Percentiles rank a stretch among this genome's conserved stretches.
Evolutionary conservation across 1,140 invertebrate species (phyloP).

Genomic region (Batillaria attramentaria): DNA sequence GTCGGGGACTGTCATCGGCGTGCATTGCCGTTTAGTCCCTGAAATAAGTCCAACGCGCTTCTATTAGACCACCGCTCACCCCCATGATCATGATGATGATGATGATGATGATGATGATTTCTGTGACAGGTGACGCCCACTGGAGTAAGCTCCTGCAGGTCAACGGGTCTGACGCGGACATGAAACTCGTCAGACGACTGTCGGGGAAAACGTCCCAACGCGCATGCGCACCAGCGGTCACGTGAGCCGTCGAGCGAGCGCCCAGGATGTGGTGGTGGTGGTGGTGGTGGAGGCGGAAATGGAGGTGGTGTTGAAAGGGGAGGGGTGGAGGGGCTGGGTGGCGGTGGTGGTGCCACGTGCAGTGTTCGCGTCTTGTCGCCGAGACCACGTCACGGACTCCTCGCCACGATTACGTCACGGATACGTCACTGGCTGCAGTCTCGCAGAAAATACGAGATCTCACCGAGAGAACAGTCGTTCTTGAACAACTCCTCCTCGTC

Average conservation of each 20-base stretch:
- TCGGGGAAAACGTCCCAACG: slow-evolving; percentile 17
- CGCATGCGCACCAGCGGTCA: slow-evolving; percentile 1
- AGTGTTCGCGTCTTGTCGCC: slow-evolving; percentile 22
- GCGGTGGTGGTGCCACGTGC: slow-evolving; percentile 3
- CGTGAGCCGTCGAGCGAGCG: slow-evolving; percentile 1
- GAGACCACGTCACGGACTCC: slow-evolving; percentile 16
- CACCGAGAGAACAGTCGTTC: slow-evolving; percentile 21
- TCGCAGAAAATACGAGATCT: slow-evolving; percentile 35
- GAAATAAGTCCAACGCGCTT: too few species aligned
- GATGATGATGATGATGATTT: neutral
- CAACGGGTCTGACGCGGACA: slow-evolving; percentile 34
- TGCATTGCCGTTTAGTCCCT: too few species aligned
- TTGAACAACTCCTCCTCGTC: slow-evolving; percentile 4
- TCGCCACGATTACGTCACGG: slow-evolving; percentile 17
- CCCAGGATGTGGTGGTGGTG: neutral
- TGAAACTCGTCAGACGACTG: slow-evolving; percentile 20
- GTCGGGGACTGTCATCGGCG: too few species aligned
- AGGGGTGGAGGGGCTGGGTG: neutral
- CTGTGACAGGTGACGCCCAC: slow-evolving; percentile 48
- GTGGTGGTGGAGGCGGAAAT: neutral
- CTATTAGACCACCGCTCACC: too few species aligned
- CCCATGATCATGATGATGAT: too few species aligned
- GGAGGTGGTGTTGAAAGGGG: neutral
- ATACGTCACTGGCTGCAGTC: slow-evolving; percentile 35
- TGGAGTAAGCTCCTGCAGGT: slow-evolving; percentile 55